Conservation (phyloP, 1,140 invertebrate genomes). For the Macrobrachium nipponense region DNA sequence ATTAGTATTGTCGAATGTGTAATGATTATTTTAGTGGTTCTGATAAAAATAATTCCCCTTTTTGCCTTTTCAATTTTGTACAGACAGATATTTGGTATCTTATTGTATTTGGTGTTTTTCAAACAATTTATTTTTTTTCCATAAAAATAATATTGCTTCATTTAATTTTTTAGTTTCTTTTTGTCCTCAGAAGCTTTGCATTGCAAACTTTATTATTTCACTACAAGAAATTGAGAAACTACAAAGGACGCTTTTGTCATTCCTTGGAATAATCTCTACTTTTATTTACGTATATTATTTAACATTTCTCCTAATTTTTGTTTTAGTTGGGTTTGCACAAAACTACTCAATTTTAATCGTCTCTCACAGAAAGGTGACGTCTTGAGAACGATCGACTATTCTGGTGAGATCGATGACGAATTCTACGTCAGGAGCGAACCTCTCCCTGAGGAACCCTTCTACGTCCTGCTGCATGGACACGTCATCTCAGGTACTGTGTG, state of each 20-base stretch:
- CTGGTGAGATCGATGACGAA: not conserved
- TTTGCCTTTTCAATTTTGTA: no score
- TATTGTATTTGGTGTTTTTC: not conserved
- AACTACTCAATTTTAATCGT: not conserved
- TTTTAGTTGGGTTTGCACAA: no score
- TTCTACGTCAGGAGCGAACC: constrained; percentile 25
- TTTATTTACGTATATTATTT: no score
- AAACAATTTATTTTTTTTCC: no score
- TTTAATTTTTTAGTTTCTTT: not conserved
- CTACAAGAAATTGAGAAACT: no score
- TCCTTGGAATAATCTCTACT: no score
- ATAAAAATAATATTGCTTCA: no score
- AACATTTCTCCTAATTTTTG: no score
- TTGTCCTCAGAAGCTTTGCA: not conserved
- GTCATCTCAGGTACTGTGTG: not conserved
- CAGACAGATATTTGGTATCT: no score
- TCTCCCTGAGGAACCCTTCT: constrained; percentile 30
- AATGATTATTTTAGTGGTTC: no score
- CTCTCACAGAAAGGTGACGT: not conserved
- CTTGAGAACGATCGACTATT: constrained; percentile 15
- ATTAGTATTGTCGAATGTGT: not conserved
- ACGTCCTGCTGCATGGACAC: constrained; percentile 1
- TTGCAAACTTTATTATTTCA: not conserved
- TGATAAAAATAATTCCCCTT: no score
- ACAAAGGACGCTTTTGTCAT: no score